Evolutionary conservation across 1,140 invertebrate genomes (phyloP), one percentile per base, ranked within the genome.

Genomic region (Drosophila orena): DNA sequence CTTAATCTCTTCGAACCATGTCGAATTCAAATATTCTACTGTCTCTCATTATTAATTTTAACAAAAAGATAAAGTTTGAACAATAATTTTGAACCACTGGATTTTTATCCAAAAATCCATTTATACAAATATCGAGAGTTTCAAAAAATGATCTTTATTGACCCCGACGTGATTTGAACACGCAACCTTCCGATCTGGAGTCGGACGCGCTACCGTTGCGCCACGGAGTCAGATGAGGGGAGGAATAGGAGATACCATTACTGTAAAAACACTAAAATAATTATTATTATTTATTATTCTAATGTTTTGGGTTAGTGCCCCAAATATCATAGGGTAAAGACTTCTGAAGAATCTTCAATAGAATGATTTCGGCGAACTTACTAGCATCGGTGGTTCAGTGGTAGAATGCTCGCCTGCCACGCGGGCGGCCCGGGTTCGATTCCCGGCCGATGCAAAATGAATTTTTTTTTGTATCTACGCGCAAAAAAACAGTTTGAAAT

Each of bases 101-200:
- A 2, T 3, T 3, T 17, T 17, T 17, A 17, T 17, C 17, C 1
- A 17, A 17, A 17, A 17, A 17, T 17, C 1, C 17, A 17, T 17
- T 17, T 17, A 22, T 3, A 22, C 14, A 15, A 30, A 49, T 3
- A 30, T 10, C 8, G 20, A 12, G 5, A 20, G 8, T 15, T 8
- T 1, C 30, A 43, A 44, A 20, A 20, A 20, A 12, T 0, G 20
- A 12, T 38, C 14, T 4, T 8, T 4, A 5, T 11, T 96, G 97
- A 97, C 96, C 97, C 96, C 96, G 97, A 97, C 96, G 97, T 97
- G 97, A 98, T 97, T 98, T 96, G 97, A 98, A 98, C 97, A 97
- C 97, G 97, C 97, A 98, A 97, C 97, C 97, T 98, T 98, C 96
- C 97, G 97, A 97, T 98, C 97, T 97, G 97, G 97, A 98, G 97